phyloP scores from a whole-genome alignment of 2,888 invertebrate genomes.

The Hydrotaea cyrtoneurina region DNA sequence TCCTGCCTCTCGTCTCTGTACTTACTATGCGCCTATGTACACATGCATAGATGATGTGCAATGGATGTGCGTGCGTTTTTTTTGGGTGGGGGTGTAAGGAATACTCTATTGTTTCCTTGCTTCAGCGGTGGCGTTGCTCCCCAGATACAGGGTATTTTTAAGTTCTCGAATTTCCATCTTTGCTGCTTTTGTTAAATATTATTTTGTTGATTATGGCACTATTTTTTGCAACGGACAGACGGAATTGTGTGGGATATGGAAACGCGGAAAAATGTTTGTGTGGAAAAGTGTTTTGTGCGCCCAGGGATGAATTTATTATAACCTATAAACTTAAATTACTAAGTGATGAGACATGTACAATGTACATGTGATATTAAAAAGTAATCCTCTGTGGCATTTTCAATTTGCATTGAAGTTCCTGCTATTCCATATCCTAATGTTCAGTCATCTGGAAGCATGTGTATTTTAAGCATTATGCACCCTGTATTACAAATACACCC shows the following conservation, averaged over 20 bases:
- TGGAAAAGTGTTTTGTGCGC: conserved; percentile 15
- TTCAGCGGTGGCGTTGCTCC: neutral
- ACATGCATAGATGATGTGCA: conserved; percentile 22
- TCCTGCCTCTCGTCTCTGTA: conserved; percentile 29
- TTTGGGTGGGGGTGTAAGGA: conserved; percentile 35
- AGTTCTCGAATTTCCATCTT: neutral
- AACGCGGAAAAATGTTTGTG: neutral
- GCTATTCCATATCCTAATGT: neutral
- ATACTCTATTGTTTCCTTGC: conserved; percentile 16
- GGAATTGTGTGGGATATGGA: neutral
- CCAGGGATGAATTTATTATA: conserved; percentile 7
- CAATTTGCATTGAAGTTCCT: neutral
- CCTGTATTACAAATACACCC: conserved; percentile 1
- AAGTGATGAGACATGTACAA: neutral
- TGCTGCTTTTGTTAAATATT: neutral
- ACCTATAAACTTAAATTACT: conserved; percentile 9
- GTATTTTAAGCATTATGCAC: conserved; percentile 6
- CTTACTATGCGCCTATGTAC: conserved; percentile 33
- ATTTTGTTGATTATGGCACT: neutral
- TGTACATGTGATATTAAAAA: too few relatives aligned
- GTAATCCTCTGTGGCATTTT: neutral
- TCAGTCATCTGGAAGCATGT: conserved; percentile 9
- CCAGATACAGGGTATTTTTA: conserved; percentile 28
- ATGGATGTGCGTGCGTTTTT: conserved; percentile 21
- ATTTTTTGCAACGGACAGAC: neutral